Conservation (phyloP, 1,140 invertebrate genomes). For the Brachystomella parvula region DNA sequence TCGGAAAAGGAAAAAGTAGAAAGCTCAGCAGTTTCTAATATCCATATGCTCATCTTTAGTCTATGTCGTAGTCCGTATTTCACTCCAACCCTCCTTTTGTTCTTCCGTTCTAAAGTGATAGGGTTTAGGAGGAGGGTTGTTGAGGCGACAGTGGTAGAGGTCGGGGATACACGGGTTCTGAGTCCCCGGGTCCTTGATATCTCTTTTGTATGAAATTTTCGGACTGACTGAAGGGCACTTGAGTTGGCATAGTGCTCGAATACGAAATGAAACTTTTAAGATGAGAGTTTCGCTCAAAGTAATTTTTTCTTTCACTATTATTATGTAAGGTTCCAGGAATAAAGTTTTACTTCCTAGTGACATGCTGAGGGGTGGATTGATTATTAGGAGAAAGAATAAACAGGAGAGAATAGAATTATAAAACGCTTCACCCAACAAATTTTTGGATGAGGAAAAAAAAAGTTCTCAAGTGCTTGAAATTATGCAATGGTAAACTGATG, state of each 20-base stretch:
- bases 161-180: background rate
- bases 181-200: constrained; percentile 34
- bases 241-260: constrained; percentile 35
- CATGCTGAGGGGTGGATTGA: too few species aligned
- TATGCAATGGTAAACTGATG: too few species aligned
- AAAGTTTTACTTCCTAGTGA: too few species aligned
- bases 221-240: constrained; percentile 35
- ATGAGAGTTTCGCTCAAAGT: constrained; percentile 2
- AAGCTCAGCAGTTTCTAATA: constrained; percentile 3
- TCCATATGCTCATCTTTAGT: background rate
- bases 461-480: too few species aligned
- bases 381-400: too few species aligned
- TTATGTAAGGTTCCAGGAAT: too few species aligned
- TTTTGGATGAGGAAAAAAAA: too few species aligned
- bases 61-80: background rate
- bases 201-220: constrained; percentile 36
- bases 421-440: too few species aligned
- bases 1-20: background rate
- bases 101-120: background rate
- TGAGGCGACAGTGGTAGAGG: too few species aligned
- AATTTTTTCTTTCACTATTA: background rate
- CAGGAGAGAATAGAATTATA: too few species aligned
- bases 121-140: too few species aligned
- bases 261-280: constrained; percentile 23
- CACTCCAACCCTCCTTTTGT: too few species aligned